phyloP scores from a whole-genome alignment of 23 tunicate genomes.

The Corella eumyota region DNA sequence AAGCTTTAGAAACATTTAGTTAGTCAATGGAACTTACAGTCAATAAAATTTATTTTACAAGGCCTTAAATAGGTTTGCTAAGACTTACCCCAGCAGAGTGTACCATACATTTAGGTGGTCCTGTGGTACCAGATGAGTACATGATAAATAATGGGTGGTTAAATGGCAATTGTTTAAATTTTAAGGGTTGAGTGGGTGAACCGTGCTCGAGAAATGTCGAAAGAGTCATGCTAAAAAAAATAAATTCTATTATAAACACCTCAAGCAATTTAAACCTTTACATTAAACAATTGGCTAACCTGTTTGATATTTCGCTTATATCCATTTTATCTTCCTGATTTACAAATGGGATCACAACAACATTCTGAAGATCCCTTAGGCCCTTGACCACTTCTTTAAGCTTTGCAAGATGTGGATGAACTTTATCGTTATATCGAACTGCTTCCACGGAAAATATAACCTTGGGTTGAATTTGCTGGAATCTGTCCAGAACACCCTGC shows the following conservation, averaged over 20 bases:
- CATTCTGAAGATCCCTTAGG: constrained; percentile 46
- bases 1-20: no score
- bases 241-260: no score
- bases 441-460: constrained; percentile 78
- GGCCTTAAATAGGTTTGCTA: no score
- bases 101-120: constrained; percentile 92
- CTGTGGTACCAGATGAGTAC: constrained; percentile 96
- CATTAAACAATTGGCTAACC: constrained; percentile 18
- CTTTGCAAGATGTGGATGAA: constrained; percentile 53
- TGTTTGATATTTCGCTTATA: constrained; percentile 35
- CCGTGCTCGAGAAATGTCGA: constrained; percentile 18
- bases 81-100: constrained; percentile 80
- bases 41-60: no score
- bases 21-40: no score
- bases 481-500: constrained; percentile 85
- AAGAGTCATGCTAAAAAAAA: constrained; percentile 30
- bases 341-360: constrained; percentile 78
- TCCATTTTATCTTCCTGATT: constrained; percentile 6
- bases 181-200: constrained; percentile 5
- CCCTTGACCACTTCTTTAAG: constrained; percentile 47
- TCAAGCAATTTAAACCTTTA: background rate
- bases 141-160: constrained; percentile 84
- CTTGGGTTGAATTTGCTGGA: constrained; percentile 73
- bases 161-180: constrained; percentile 72
- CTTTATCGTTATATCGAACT: constrained; percentile 66